Evolutionary conservation across 2,888 invertebrate species (phyloP), one percentile per base, ranked within the genome.

Genomic region (Eucera pruinosa): DNA sequence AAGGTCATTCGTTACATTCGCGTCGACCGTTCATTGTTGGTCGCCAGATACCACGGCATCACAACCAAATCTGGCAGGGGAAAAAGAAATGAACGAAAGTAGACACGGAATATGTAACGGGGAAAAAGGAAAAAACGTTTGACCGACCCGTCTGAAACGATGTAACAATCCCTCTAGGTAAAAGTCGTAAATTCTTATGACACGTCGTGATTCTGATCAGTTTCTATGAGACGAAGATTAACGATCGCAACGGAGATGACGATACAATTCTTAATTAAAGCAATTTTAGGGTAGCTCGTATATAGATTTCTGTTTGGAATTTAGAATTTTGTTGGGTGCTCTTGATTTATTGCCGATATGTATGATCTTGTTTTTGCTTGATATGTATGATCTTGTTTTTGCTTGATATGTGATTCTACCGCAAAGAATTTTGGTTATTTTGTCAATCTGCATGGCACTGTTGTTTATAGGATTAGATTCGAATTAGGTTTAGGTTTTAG

Each of bases 211-310:
- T 58, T 47, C 50, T 69, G 57, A 75, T 73, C 62, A 68, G 69
- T 54, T 76, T 74, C 61, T 41, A 47, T 39, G 62, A 48, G 45
- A 60, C 39, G 13, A 25, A 36, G 18, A 41, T 7, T 15, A 11
- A 45, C 25, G 57, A 13, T 5, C 0, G 13, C 23, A 13, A 27
- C n/a, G n/a, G 20, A 11, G 6, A n/a, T 5, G 0, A 25, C 41
- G 72, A 58, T 60, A 52, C 52, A 68, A 52, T 78, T 84, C 82
- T 81, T 86, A 86, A 87, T 89, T 88, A 89, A 87, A 84, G 83
- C 85, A 84, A 85, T 80, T n/a, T n/a, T n/a, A n/a, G n/a, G n/a
- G n/a, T n/a, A n/a, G n/a, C n/a, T n/a, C n/a, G n/a, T n/a, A n/a
- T n/a, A n/a, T n/a, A n/a, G n/a, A n/a, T n/a, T n/a, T n/a, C n/a